These are phyloP conservation scores for Microctonus hyperodae DNA, from an alignment of 2,888 invertebrate genomes.

Conservation along the genomic window DNA sequence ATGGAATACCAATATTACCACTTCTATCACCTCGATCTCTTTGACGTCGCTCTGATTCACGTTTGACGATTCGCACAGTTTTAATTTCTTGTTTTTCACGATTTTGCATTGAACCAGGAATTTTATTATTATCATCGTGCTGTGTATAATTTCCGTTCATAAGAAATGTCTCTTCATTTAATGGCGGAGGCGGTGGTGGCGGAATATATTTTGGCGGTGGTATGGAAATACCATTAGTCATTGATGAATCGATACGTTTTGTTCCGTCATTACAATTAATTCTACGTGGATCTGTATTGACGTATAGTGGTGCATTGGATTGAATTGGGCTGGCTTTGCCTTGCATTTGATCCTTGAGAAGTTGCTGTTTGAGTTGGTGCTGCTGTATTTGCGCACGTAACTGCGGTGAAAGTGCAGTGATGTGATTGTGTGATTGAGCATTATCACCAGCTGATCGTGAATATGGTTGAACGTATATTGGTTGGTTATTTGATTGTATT, in stretches of 20 bases:
- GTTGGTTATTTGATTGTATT: slow-evolving; percentile 34
- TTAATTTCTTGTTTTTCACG: slow-evolving; percentile 90
- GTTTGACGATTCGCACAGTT: slow-evolving; percentile 91
- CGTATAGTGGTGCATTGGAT: slow-evolving; percentile 69
- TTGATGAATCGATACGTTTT: slow-evolving; percentile 47
- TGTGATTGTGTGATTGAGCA: slow-evolving; percentile 50
- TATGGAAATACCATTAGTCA: slow-evolving; percentile 44
- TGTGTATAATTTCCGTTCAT: slow-evolving; percentile 50
- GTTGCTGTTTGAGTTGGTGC: slow-evolving; percentile 56
- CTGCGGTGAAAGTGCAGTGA: slow-evolving; percentile 52
- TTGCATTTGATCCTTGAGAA: slow-evolving; percentile 57
- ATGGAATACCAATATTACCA: slow-evolving; percentile 56
- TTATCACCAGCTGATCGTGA: slow-evolving; percentile 17
- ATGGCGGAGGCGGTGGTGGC: slow-evolving; percentile 58
- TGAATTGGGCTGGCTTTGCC: slow-evolving; percentile 51
- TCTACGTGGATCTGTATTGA: slow-evolving; percentile 69
- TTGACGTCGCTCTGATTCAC: slow-evolving; percentile 87
- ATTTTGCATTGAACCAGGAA: slow-evolving; percentile 69
- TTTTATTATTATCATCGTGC: slow-evolving; percentile 51
- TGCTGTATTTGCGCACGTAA: slow-evolving; percentile 58
- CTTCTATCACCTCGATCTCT: slow-evolving; percentile 77
- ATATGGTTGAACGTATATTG: slow-evolving; percentile 18
- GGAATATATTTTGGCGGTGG: slow-evolving; percentile 58
- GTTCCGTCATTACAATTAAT: slow-evolving; percentile 39
- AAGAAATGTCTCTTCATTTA: slow-evolving; percentile 48